Base-by-base conservation (phyloP, 2,888 invertebrate genomes). In the Gasteruption jaculator region DNA sequence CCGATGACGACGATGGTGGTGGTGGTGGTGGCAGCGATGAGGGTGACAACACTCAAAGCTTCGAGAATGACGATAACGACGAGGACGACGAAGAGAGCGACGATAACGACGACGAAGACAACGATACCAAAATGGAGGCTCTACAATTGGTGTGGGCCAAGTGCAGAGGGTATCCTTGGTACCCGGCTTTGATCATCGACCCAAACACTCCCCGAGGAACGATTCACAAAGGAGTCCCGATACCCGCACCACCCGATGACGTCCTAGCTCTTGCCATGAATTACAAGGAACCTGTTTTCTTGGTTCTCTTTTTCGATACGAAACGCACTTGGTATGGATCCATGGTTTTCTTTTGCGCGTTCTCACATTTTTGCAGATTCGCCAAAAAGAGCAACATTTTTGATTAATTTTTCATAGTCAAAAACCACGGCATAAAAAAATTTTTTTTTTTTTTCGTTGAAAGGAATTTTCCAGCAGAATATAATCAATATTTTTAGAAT, bases 81-180 rank as follows among this genome's bases (percentile, higher is more conserved):
- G n/a, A n/a, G n/a, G n/a, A n/a, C n/a, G 41, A 41, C 12, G 37
- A 46, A n/a, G 40, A 38, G 11, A 49, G 43, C 4, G 49, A 56
- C n/a, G n/a, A n/a, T n/a, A n/a, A n/a, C n/a, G n/a, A n/a, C n/a
- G n/a, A n/a, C n/a, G n/a, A n/a, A n/a, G 41, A 41, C 12, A 36
- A 46, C 4, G 54, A 56, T 10, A 49, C 45, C 41, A 71, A 80
- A 21, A 68, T 93, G 43, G 86, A 89, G 58, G 91, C 93, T 2
- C 73, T 95, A 47, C 91, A 93, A 68, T 78, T 95, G 31, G 95
- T 96, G 2, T 96, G 95, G 96, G 95, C 95, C 12, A 95, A 96
- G 68, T 94, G 94, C 75, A 82, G 89, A 53, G 91, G 94, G 15
- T 94, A 94, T 73, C 94, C 94, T 1, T 96, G 95, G 94, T 95